Base-by-base conservation (phyloP, 2,888 invertebrate species). In the Cylindroiulus punctatus region DNA sequence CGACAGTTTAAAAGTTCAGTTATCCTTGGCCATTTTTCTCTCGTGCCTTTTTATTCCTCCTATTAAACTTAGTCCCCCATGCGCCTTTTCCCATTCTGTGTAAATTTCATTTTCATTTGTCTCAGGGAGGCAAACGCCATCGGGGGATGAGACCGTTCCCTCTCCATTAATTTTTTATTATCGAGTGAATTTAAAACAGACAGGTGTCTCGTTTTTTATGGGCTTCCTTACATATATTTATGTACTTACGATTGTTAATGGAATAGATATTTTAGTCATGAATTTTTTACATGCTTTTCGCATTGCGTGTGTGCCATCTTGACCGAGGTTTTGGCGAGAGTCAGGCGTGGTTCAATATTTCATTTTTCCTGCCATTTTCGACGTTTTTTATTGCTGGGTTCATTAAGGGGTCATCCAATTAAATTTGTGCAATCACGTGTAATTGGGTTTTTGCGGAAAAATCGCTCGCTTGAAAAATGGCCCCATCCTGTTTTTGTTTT, bases 381-480 rank as follows among this genome's bases (percentile, higher is more conserved):
- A 19, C 47, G 47, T 26, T 26, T 8, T 26, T 65, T 65, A 1
- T 12, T 65, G 12, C 26, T 26, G 65, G 65, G 26, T 65, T 65
- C 65, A 65, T 65, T 65, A 65, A 65, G 65, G 65, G 65, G 65
- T 26, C 65, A 65, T 65, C 65, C 65, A 65, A 65, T 65, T 65
- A 65, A 65, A 65, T 65, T 65, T 65, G 65, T 26, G 65, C 65
- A 65, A 65, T 65, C 65, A 65, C 65, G 65, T 65, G 65, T 65
- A 65, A 65, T 65, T 65, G 65, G 65, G 65, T n/a, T 65, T 65
- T 26, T 65, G 65, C n/a, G 26, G 12, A 65, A 12, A 65, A 65
- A n/a, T 65, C 65, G 26, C 65, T 65, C 65, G 65, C 26, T 65
- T 65, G 65, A 65, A 65, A 65, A 65, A 65, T 65, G 65, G 65